Percentiles rank a stretch among this genome's conserved stretches.
Conservation (phyloP, 30 jellyfish, hydroid and myxozoan species). For the Sanderia malayensis region DNA sequence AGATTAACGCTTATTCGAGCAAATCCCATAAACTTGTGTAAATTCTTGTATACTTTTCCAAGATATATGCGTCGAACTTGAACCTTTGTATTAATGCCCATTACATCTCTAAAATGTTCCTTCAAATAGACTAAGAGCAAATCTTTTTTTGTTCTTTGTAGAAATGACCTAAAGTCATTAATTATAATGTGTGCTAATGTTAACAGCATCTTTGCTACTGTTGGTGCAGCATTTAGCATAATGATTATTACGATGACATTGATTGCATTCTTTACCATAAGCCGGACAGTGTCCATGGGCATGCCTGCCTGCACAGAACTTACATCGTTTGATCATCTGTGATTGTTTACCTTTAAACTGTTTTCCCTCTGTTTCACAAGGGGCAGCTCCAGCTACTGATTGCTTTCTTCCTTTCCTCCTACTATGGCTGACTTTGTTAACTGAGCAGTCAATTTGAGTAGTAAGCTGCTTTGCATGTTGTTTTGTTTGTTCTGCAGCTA, state of each 20-base stretch:
- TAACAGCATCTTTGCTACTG: too few species aligned
- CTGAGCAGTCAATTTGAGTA: slow-evolving; percentile 36
- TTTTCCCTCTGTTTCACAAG: slow-evolving; percentile 25
- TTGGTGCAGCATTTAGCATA: slow-evolving; percentile 39
- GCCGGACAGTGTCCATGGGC: slow-evolving; percentile 55
- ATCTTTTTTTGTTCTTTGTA: too few species aligned
- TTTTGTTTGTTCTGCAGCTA: slow-evolving; percentile 56
- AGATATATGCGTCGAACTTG: too few species aligned
- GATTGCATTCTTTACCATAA: slow-evolving; percentile 30
- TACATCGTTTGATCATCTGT: slow-evolving; percentile 24
- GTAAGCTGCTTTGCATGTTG: slow-evolving; percentile 38
- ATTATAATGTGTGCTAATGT: too few species aligned
- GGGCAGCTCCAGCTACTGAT: slow-evolving; percentile 27
- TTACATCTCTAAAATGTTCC: too few species aligned
- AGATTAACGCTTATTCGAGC: too few species aligned
- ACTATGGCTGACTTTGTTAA: slow-evolving; percentile 31
- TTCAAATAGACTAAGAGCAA: too few species aligned
- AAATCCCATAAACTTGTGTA: too few species aligned
- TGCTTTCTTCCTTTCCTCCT: slow-evolving; percentile 22
- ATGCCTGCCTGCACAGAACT: slow-evolving; percentile 68
- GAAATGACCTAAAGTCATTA: too few species aligned
- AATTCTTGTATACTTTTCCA: too few species aligned
- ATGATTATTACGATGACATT: slow-evolving; percentile 25
- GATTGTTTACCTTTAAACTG: slow-evolving; percentile 18
- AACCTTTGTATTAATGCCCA: too few species aligned